phyloP scores from a whole-genome alignment of 2,113 vertebrate species.

The Emydura subglobosa region DNA sequence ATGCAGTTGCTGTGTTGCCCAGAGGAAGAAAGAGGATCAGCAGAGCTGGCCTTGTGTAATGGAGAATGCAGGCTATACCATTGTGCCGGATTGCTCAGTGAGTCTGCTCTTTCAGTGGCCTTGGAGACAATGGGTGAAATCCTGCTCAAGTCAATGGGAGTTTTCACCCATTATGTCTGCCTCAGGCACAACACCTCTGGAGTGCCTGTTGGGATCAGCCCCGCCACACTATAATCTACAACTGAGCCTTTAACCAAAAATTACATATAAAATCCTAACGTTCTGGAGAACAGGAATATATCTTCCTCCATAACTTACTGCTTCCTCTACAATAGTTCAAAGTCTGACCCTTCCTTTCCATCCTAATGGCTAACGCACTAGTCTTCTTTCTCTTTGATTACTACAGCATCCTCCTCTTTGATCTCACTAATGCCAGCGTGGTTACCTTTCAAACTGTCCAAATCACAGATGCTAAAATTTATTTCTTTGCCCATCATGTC shows the following conservation, averaged over 20 bases:
- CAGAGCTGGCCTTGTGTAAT: neutral
- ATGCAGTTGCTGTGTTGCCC: neutral
- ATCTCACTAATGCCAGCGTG: neutral
- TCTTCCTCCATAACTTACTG: neutral
- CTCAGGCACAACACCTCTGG: neutral
- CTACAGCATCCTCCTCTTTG: neutral
- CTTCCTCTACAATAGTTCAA: neutral
- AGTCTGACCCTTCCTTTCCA: neutral
- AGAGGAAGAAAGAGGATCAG: neutral
- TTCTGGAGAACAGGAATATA: neutral
- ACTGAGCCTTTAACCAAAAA: neutral
- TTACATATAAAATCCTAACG: neutral
- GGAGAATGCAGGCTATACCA: too few relatives aligned
- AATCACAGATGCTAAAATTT: neutral
- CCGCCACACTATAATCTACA: neutral
- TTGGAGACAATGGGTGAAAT: neutral
- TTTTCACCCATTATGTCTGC: neutral
- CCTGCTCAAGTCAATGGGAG: neutral
- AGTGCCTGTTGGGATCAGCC: neutral
- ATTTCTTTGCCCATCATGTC: neutral
- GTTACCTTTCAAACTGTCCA: neutral
- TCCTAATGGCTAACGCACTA: neutral
- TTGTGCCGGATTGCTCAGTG: too few relatives aligned
- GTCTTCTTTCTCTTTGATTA: neutral
- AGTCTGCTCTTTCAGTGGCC: neutral